Evolutionary conservation across 1,140 invertebrate species (phyloP).

Genomic region (Philaenus spumarius): DNA sequence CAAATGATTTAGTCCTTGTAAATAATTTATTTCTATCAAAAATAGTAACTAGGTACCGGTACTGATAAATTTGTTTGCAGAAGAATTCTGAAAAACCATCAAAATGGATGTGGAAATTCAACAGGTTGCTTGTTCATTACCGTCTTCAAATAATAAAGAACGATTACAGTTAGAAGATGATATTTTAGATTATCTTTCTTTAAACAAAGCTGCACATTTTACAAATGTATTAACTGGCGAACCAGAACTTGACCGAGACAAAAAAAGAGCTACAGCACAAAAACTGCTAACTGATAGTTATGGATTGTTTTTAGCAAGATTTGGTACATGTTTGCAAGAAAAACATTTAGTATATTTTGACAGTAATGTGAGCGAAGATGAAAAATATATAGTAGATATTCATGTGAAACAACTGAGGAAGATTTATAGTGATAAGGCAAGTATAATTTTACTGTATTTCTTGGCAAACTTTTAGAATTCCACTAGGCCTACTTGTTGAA

Average conservation of each 20-base stretch:
- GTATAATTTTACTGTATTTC: neutral
- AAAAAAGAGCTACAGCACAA: constrained; percentile 62
- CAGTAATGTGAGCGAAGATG: constrained; percentile 33
- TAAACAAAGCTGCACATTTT: constrained; percentile 23
- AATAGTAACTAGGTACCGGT: no score
- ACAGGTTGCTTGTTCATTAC: no score
- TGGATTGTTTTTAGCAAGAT: constrained; percentile 64
- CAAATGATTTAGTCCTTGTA: no score
- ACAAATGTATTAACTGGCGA: constrained; percentile 67
- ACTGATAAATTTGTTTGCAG: no score
- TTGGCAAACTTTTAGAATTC: no score
- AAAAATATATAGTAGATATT: constrained; percentile 51
- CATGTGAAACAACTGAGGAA: constrained; percentile 38
- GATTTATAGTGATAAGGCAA: neutral
- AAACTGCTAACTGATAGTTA: constrained; percentile 58
- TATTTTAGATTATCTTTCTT: constrained; percentile 24
- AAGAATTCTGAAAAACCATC: no score
- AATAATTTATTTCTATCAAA: no score
- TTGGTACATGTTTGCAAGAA: constrained; percentile 60
- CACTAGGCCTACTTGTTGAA: no score
- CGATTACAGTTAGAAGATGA: no score
- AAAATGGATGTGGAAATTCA: no score
- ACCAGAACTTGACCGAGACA: constrained; percentile 54
- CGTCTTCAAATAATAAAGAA: no score
- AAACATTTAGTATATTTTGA: constrained; percentile 62